phyloP scores from a whole-genome alignment of 2,888 invertebrate species.

The Trissolcus japonicus region DNA sequence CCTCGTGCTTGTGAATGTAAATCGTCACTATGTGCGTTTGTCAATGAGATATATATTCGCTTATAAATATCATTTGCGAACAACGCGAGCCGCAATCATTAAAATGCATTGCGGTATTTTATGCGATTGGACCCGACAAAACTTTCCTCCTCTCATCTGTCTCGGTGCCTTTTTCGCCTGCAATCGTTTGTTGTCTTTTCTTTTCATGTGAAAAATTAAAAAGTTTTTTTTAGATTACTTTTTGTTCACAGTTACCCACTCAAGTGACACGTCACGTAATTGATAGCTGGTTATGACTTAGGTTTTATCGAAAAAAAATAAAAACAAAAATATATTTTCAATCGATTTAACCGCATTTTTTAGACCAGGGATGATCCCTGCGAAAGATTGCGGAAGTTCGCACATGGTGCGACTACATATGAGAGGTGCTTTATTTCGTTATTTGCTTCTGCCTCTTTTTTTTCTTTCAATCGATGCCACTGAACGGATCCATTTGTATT shows the following conservation, averaged over 20 bases:
- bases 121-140: slow-evolving; percentile 47
- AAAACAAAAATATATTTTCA: not conserved
- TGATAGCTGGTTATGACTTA: too few relatives aligned
- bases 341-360: slow-evolving; percentile 34
- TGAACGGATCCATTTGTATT: slow-evolving; percentile 70
- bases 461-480: slow-evolving; percentile 60
- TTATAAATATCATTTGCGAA: slow-evolving; percentile 50
- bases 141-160: slow-evolving; percentile 29
- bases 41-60: slow-evolving; percentile 45
- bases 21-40: slow-evolving; percentile 36
- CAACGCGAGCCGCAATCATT: slow-evolving; percentile 49
- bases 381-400: slow-evolving; percentile 33
- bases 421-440: slow-evolving; percentile 62
- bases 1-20: slow-evolving; percentile 3
- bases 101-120: slow-evolving; percentile 49
- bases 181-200: slow-evolving; percentile 59
- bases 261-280: too few relatives aligned
- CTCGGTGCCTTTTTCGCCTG: slow-evolving; percentile 35
- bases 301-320: too few relatives aligned
- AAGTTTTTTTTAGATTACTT: too few relatives aligned
- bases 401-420: slow-evolving; percentile 41
- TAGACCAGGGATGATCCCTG: slow-evolving; percentile 6
- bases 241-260: too few relatives aligned
- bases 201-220: slow-evolving; percentile 67
- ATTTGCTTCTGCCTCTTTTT: too few relatives aligned